A percentile compares a stretch with the other conserved stretches of the same genome.
phyloP scores from a whole-genome alignment of 1,140 invertebrate species.

The Geopemphigus sp. region DNA sequence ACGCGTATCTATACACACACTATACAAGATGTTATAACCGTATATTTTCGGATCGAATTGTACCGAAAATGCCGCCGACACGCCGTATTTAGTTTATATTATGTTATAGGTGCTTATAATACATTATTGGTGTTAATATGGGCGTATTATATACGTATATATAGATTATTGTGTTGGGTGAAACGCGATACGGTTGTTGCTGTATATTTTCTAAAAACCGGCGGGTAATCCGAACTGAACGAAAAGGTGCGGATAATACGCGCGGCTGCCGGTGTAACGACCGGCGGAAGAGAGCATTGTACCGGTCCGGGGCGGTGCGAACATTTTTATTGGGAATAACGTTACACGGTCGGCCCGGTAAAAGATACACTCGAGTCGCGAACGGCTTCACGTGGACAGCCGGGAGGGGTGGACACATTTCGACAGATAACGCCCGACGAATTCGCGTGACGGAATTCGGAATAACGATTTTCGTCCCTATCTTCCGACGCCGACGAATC shows the following conservation, averaged over 20 bases:
- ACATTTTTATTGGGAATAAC: too few relatives aligned
- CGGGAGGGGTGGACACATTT: too few relatives aligned
- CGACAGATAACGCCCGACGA: background rate
- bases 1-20: too few relatives aligned
- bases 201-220: background rate
- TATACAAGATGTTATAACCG: background rate
- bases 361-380: too few relatives aligned
- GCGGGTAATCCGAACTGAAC: slow-evolving; percentile 27
- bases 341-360: too few relatives aligned
- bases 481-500: too few relatives aligned
- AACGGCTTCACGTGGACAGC: too few relatives aligned
- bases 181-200: slow-evolving; percentile 31
- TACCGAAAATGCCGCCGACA: background rate
- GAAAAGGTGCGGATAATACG: background rate
- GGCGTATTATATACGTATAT: too few relatives aligned
- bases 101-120: background rate
- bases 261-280: too few relatives aligned
- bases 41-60: slow-evolving; percentile 14
- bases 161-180: background rate
- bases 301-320: too few relatives aligned
- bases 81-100: background rate
- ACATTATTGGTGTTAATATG: slow-evolving; percentile 11
- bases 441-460: background rate
- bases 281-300: too few relatives aligned
- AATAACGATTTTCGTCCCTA: too few relatives aligned